Evolutionary conservation across 2,888 invertebrate species (phyloP).

Genomic region (Dyspetes luteomarginatus): DNA sequence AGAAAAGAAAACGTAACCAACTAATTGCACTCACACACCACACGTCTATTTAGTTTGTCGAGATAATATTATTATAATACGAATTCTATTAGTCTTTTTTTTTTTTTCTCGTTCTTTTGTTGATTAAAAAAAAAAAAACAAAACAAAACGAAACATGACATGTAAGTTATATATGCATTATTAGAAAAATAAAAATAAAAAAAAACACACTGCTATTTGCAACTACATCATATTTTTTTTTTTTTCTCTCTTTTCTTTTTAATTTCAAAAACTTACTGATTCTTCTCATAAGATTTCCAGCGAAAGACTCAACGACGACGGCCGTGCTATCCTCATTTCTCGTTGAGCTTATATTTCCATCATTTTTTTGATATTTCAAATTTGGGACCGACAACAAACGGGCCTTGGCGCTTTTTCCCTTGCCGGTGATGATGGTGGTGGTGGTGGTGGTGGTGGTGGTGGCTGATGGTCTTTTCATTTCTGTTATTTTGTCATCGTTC

Average conservation of each 20-base stretch:
- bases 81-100: constrained; percentile 41
- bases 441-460: too few species aligned
- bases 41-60: constrained; percentile 56
- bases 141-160: constrained; percentile 58
- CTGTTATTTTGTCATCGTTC: constrained; percentile 78
- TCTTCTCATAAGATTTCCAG: constrained; percentile 91
- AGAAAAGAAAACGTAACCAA: constrained; percentile 18
- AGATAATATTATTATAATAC: constrained; percentile 37
- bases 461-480: constrained; percentile 84
- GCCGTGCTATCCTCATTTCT: constrained; percentile 64
- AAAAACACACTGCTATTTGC: constrained; percentile 54
- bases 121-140: not conserved
- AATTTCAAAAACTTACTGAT: constrained; percentile 90
- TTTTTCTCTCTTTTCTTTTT: constrained; percentile 71
- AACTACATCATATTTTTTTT: constrained; percentile 18
- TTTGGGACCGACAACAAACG: constrained; percentile 91
- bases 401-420: constrained; percentile 85
- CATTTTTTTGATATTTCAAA: constrained; percentile 86
- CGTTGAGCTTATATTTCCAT: constrained; percentile 73
- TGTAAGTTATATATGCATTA: constrained; percentile 51
- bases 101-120: not conserved
- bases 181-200: too few species aligned
- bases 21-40: constrained; percentile 57
- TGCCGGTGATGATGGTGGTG: too few species aligned
- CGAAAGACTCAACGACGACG: constrained; percentile 84